A percentile compares a stretch with the other conserved stretches of the same genome.
Evolutionary conservation across 2,113 vertebrate species (phyloP).

Genomic region (Semicossyphus pulcher): DNA sequence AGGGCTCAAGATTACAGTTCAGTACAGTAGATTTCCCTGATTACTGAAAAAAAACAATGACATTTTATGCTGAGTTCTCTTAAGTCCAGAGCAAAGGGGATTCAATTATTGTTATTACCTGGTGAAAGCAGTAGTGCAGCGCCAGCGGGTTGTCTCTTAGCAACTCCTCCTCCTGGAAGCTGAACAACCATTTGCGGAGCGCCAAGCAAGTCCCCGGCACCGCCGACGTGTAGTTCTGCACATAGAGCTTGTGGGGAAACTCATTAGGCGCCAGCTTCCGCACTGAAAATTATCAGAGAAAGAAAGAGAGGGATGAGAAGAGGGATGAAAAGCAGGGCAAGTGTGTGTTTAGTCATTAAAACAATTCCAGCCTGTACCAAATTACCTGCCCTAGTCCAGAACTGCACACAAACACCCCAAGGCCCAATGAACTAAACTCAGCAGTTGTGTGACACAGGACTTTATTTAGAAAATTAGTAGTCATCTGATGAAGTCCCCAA

Average conservation of each 20-base stretch:
- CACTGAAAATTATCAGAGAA: constrained; percentile 76
- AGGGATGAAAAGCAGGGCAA: not conserved
- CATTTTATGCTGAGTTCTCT: not conserved
- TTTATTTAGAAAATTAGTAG: constrained; percentile 36
- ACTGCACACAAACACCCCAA: constrained; percentile 11
- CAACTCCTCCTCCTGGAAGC: constrained; percentile 92
- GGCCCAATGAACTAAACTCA: constrained; percentile 18
- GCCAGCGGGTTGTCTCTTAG: constrained; percentile 95
- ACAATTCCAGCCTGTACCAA: constrained; percentile 6
- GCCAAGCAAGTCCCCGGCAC: constrained; percentile 96
- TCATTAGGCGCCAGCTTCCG: constrained; percentile 96
- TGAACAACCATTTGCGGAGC: constrained; percentile 96
- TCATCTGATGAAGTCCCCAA: constrained; percentile 9
- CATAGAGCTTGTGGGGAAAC: constrained; percentile 98
- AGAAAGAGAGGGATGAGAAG: not conserved
- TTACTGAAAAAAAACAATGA: not conserved
- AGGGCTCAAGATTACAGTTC: too few species aligned
- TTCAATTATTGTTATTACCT: constrained; percentile 79
- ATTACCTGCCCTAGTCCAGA: constrained; percentile 21
- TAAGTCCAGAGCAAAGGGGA: constrained; percentile 1
- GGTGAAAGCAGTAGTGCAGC: constrained; percentile 96
- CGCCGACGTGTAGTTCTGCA: constrained; percentile 97
- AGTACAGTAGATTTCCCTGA: too few species aligned
- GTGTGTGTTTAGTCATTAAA: constrained; percentile 18
- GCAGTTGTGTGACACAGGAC: not conserved